These are phyloP conservation scores for Andrena chrysosceles DNA, from an alignment of 2,888 invertebrate species.

Conservation along the genomic window DNA sequence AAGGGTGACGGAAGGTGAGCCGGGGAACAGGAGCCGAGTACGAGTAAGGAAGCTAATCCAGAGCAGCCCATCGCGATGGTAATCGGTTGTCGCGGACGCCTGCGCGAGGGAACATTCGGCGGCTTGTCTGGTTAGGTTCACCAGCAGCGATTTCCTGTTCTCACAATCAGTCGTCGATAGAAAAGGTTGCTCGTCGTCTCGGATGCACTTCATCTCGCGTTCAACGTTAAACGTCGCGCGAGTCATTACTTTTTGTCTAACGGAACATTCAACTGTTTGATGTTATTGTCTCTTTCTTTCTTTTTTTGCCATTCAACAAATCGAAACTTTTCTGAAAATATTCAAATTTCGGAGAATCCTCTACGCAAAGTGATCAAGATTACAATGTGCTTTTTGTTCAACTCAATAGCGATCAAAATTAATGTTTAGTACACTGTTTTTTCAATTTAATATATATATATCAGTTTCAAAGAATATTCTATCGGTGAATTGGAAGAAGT, in stretches of 20 bases:
- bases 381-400: neutral
- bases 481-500: neutral
- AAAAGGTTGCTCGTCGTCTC: slow-evolving; percentile 62
- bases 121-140: slow-evolving; percentile 44
- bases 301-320: no score
- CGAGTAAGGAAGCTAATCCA: neutral
- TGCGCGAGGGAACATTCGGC: slow-evolving; percentile 68
- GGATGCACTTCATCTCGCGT: slow-evolving; percentile 37
- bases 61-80: neutral
- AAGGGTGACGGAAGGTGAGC: neutral
- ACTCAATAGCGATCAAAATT: neutral
- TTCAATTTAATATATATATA: neutral
- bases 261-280: neutral
- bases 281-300: neutral
- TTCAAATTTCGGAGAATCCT: neutral
- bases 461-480: neutral
- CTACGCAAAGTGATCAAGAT: slow-evolving; percentile 2
- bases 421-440: no score
- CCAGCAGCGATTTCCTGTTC: slow-evolving; percentile 69
- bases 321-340: no score
- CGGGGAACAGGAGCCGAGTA: slow-evolving; percentile 48
- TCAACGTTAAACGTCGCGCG: neutral
- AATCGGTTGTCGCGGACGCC: slow-evolving; percentile 54
- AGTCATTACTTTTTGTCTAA: neutral
- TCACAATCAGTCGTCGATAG: slow-evolving; percentile 70